phyloP scores from a whole-genome alignment of 2,797 vertebrate genomes.

The Cyclura pinguis region DNA sequence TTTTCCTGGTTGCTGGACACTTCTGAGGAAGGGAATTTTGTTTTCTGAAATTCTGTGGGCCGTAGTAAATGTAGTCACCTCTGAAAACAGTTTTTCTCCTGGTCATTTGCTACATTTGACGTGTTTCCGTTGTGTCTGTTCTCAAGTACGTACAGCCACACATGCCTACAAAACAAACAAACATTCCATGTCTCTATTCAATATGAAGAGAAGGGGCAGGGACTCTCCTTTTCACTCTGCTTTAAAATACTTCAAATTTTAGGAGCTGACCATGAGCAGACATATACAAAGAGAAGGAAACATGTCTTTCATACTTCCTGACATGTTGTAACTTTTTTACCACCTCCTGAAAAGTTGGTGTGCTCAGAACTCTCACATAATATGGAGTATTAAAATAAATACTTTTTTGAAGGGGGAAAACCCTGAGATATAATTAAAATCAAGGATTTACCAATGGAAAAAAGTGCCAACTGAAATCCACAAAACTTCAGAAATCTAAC shows the following conservation, averaged over 20 bases:
- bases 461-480: neutral
- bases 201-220: too few relatives aligned
- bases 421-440: conserved; percentile 6
- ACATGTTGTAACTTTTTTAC: neutral
- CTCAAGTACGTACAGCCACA: neutral
- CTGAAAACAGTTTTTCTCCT: neutral
- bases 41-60: neutral
- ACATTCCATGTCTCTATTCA: too few relatives aligned
- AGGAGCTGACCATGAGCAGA: too few relatives aligned
- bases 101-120: neutral
- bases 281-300: too few relatives aligned
- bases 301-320: neutral
- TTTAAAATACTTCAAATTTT: too few relatives aligned
- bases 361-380: neutral
- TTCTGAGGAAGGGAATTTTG: neutral
- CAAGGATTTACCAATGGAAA: neutral
- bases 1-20: too few relatives aligned
- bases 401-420: neutral
- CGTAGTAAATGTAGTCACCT: neutral
- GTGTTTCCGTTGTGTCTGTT: too few relatives aligned
- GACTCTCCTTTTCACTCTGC: too few relatives aligned
- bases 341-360: neutral
- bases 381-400: neutral
- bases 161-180: too few relatives aligned
- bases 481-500: neutral